Base-by-base conservation (phyloP, 2,113 vertebrate genomes). In the Pelusios castaneus region DNA sequence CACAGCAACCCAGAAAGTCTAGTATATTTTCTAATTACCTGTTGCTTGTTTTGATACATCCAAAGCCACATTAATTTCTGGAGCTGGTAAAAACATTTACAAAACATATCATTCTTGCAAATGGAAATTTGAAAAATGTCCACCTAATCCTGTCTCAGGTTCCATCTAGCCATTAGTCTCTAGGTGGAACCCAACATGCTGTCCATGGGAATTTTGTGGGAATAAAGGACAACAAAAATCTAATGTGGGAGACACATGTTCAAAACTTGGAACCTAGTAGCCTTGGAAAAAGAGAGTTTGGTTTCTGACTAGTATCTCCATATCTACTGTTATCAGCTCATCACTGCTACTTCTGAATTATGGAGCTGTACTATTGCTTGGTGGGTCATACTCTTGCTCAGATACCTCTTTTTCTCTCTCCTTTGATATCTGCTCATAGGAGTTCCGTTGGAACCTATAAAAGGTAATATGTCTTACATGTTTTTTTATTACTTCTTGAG, bases 31-130 rank as follows among this genome's bases (percentile, higher is more conserved):
- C 90, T 80, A 93, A 96, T 92, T 93, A 80, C 43, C 41, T 91
- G 29, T 91, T 91, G 17, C 91, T 91, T 92, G 76, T 55, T 96
- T 80, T 86, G 93, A 82, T 94, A 93, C 82, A 95, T 80, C 41
- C 90, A 95, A 87, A 95, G 47, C 19, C 91, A 96, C 91, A 83
- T 5, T 79, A 83, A 3, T 47, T 55, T 58, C 41, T 84, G 25
- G 77, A 84, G 34, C 8, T 85, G 41, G 22, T 86, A 45, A 77
- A 86, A 88, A 52, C 17, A 14, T 52, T 52, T 52, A 52, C 51
- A 52, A 91, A 75, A 7, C 24, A 58, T 41, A 21, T 27, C 58
- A n/a, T n/a, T n/a, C n/a, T 67, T 67, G 6, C 34, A 31, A 63
- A 34, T 63, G 31, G 31, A 34, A 13, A 63, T 63, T 63, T 63